These are phyloP conservation scores for Dysdera silvatica DNA, from an alignment of 1,140 invertebrate species.

Conservation along the genomic window DNA sequence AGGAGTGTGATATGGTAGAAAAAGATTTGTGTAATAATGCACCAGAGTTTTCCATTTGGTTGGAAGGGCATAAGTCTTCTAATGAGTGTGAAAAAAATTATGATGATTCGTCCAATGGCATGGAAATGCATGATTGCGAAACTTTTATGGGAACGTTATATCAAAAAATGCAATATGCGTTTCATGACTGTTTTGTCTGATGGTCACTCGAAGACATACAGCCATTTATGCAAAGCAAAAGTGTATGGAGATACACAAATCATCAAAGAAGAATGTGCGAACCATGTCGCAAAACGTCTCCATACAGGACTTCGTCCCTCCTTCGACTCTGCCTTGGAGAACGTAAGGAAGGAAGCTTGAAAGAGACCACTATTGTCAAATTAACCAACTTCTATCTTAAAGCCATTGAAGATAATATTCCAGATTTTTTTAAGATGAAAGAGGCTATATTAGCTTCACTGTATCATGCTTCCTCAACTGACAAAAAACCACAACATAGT, in stretches of 20 bases:
- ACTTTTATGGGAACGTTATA: neutral
- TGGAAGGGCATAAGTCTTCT: neutral
- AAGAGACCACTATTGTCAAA: neutral
- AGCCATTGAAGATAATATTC: neutral
- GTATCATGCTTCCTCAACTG: neutral
- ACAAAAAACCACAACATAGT: neutral
- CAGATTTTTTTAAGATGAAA: no score
- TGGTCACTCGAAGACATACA: neutral
- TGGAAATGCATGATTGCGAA: neutral
- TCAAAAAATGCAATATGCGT: neutral
- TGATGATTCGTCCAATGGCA: neutral
- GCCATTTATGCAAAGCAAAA: neutral
- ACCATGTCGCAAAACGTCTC: neutral
- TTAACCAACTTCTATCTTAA: neutral
- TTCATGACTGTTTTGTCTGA: neutral
- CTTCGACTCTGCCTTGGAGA: no score
- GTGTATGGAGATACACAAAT: no score
- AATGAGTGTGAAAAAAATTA: constrained; percentile 35
- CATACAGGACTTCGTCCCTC: neutral
- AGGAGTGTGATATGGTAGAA: neutral
- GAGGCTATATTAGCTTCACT: neutral
- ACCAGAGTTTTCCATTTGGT: neutral
- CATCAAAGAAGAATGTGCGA: neutral
- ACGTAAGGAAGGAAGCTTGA: neutral
- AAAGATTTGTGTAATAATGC: neutral